A percentile compares a stretch with the other conserved stretches of the same genome.
Conservation (phyloP, 2,888 invertebrate species). For the Synanthedon vespiformis region DNA sequence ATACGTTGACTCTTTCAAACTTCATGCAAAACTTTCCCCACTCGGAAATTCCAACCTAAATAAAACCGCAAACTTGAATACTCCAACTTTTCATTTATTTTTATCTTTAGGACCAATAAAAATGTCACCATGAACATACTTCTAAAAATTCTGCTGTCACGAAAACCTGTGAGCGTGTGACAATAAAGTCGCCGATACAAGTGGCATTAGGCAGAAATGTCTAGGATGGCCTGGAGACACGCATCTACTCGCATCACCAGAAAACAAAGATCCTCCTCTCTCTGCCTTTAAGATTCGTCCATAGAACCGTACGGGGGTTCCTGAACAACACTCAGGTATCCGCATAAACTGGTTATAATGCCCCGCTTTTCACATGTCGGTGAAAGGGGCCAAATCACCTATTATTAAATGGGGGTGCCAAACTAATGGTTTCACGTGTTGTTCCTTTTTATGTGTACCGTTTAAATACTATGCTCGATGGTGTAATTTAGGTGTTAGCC, state of each 20-base stretch:
- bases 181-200: constrained; percentile 63
- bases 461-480: constrained; percentile 47
- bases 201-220: constrained; percentile 56
- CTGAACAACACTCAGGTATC: constrained; percentile 19
- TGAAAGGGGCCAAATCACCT: constrained; percentile 50
- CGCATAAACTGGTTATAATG: constrained; percentile 21
- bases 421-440: constrained; percentile 61
- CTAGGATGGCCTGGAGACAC: constrained; percentile 52
- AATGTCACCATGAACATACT: constrained; percentile 53
- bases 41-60: constrained; percentile 7
- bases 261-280: constrained; percentile 18
- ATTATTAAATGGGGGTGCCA: constrained; percentile 64
- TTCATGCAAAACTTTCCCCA: background rate
- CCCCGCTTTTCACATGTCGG: constrained; percentile 27
- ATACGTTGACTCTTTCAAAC: background rate
- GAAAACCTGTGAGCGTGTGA: constrained; percentile 52
- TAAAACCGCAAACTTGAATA: constrained; percentile 50
- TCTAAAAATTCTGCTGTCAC: constrained; percentile 46
- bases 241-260: constrained; percentile 36
- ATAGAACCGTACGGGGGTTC: background rate
- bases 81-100: constrained; percentile 55
- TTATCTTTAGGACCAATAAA: constrained; percentile 56
- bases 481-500: constrained; percentile 51
- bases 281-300: constrained; percentile 4
- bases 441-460: constrained; percentile 60